Evolutionary conservation across 2,888 invertebrate species (phyloP).

Genomic region (Philereme transversata): DNA sequence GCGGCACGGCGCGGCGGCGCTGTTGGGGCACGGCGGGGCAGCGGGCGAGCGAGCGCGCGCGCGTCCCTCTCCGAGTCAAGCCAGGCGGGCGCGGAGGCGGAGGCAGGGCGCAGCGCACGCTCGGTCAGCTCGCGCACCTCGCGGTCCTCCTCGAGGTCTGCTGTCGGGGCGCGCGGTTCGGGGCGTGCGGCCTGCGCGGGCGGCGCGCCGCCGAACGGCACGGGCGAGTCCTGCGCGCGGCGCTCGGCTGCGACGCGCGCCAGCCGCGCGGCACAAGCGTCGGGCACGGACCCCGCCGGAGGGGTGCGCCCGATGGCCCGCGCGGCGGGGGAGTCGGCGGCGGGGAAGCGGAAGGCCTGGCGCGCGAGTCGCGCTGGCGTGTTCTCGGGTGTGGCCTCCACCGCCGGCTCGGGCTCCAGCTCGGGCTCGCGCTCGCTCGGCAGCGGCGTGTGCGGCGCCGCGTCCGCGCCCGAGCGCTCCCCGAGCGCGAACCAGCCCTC

Average conservation of each 20-base stretch:
- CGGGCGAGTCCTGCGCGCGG: slow-evolving; percentile 72
- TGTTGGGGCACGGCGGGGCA: slow-evolving; percentile 25
- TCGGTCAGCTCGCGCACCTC: slow-evolving; percentile 40
- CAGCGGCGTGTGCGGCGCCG: slow-evolving; percentile 78
- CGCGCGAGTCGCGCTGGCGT: slow-evolving; percentile 89
- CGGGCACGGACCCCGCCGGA: slow-evolving; percentile 55
- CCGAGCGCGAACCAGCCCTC: slow-evolving; percentile 75
- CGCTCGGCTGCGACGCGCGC: slow-evolving; percentile 80
- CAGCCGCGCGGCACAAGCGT: slow-evolving; percentile 62
- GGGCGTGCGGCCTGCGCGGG: slow-evolving; percentile 63
- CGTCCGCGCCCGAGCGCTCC: slow-evolving; percentile 85
- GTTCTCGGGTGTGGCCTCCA: slow-evolving; percentile 85
- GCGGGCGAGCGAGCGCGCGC: slow-evolving; percentile 43
- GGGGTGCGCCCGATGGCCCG: slow-evolving; percentile 40
- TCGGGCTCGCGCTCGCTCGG: no score
- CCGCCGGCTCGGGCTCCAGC: slow-evolving; percentile 88
- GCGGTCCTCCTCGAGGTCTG: slow-evolving; percentile 51
- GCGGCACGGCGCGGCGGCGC: slow-evolving; percentile 42
- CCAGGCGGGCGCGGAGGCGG: slow-evolving; percentile 30
- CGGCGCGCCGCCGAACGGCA: slow-evolving; percentile 69
- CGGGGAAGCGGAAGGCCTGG: slow-evolving; percentile 80
- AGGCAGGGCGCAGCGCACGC: slow-evolving; percentile 37
- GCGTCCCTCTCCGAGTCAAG: slow-evolving; percentile 20
- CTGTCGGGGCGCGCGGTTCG: slow-evolving; percentile 55
- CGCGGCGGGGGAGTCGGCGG: slow-evolving; percentile 50